Conservation (phyloP, 2,113 vertebrate genomes). For the Phrynocephalus versicolor region DNA sequence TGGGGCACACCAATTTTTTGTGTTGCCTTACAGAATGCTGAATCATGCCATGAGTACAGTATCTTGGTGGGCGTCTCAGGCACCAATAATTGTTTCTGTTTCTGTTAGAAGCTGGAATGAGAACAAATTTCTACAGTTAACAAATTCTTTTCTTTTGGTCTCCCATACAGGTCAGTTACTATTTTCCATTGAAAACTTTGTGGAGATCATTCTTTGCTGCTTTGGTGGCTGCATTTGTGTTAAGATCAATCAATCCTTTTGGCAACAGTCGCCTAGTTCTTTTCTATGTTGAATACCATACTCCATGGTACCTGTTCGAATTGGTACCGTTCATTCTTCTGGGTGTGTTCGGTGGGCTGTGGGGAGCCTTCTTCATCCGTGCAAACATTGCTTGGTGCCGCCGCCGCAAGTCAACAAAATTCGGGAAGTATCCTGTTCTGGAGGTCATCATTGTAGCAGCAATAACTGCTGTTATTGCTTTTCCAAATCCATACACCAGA, state of each 20-base stretch:
- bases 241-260: conserved; percentile 98
- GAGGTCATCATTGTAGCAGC: conserved; percentile 96
- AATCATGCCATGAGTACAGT: too few species aligned
- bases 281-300: conserved; percentile 99
- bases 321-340: conserved; percentile 96
- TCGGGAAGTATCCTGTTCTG: conserved; percentile 94
- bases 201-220: conserved; percentile 99
- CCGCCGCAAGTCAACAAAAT: conserved; percentile 93
- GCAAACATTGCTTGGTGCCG: conserved; percentile 98
- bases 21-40: too few species aligned
- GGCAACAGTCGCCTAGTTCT: conserved; percentile 97
- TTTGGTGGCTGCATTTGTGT: conserved; percentile 95
- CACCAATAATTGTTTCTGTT: not conserved
- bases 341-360: conserved; percentile 96
- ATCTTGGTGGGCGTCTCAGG: too few species aligned
- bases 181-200: conserved; percentile 97
- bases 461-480: conserved; percentile 93
- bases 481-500: conserved; percentile 95
- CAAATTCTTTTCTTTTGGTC: not conserved
- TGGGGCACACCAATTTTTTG: too few species aligned
- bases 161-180: conserved; percentile 91
- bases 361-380: conserved; percentile 98
- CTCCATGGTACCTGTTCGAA: conserved; percentile 99
- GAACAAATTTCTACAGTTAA: conserved; percentile 19
- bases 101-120: not conserved